Evolutionary conservation across 2,888 invertebrate genomes (phyloP).

Genomic region (Habrosyne pyritoides): DNA sequence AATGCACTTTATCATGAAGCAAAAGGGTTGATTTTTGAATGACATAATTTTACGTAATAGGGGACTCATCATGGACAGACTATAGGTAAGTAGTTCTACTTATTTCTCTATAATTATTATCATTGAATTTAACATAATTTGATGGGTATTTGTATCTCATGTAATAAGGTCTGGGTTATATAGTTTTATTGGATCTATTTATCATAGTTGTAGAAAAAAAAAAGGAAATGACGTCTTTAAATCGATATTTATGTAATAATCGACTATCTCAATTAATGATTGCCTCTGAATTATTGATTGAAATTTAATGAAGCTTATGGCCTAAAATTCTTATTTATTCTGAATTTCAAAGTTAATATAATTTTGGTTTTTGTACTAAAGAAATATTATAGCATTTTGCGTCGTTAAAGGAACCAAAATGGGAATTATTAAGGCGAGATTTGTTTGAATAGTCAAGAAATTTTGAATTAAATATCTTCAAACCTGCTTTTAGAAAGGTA

Average conservation of each 20-base stretch:
- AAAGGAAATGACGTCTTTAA: not conserved
- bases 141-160: not conserved
- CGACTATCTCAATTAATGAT: not conserved
- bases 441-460: too few relatives aligned
- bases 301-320: not conserved
- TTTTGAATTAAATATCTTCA: too few relatives aligned
- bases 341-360: too few relatives aligned
- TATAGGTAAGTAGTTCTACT: not conserved
- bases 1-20: too few relatives aligned
- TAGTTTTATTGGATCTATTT: not conserved
- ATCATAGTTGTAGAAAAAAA: not conserved
- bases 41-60: too few relatives aligned
- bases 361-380: too few relatives aligned
- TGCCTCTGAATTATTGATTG: not conserved
- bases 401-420: too few relatives aligned
- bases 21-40: too few relatives aligned
- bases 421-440: too few relatives aligned
- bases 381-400: too few relatives aligned
- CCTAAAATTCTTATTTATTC: not conserved
- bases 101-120: not conserved
- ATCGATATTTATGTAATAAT: not conserved
- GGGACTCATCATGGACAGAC: too few relatives aligned
- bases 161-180: not conserved
- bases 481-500: too few relatives aligned
- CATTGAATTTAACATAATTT: not conserved